Evolutionary conservation across 2,797 vertebrate genomes (phyloP), one percentile per base, ranked within the genome.

Genomic region (Labeo calbasu): DNA sequence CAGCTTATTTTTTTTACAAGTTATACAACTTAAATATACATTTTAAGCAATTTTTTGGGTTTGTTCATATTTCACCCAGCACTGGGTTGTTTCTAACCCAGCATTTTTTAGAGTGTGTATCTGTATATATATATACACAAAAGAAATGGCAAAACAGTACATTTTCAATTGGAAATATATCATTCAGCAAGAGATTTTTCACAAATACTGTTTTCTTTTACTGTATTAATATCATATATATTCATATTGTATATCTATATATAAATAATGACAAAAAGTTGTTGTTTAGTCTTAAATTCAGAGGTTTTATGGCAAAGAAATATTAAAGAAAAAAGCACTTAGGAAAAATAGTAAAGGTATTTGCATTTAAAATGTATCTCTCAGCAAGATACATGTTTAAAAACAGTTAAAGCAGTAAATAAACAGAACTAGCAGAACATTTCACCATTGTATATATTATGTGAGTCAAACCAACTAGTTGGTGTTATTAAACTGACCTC

Each of bases 401-500:
- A 79, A 43, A 79, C 9, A 70, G 13, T 17, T 25, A 61, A 70
- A 71, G 13, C 53, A 59, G 17, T 61, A 12, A 72, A 72, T 36
- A 50, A 12, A 59, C 68, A 72, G 17, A 72, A 43, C 57, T 36
- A 70, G 65, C 32, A 69, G 15, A 15, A 23, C 36, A 9, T 25
- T 25, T 61, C 43, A 77, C 10, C 17, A 61, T 5, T 15, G 1
- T 51, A 73, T 13, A 12, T 50, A 65, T 6, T 19, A 50, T 50
- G 10, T 40, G 70, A 19, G 66, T 51, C 25, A 51, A 36, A 63
- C 40, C 2, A 0, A 46, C 12, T 73, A 36, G 12, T 23, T 70
- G 15, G 25, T 66, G 36, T 46, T 79, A 68, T 50, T 55, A 43
- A 69, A 68, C 11, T 19, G 9, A 28, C 32, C 48, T 53, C 48